Evolutionary conservation across 1,140 invertebrate species (phyloP).

Genomic region (Drosophila repletoides): DNA sequence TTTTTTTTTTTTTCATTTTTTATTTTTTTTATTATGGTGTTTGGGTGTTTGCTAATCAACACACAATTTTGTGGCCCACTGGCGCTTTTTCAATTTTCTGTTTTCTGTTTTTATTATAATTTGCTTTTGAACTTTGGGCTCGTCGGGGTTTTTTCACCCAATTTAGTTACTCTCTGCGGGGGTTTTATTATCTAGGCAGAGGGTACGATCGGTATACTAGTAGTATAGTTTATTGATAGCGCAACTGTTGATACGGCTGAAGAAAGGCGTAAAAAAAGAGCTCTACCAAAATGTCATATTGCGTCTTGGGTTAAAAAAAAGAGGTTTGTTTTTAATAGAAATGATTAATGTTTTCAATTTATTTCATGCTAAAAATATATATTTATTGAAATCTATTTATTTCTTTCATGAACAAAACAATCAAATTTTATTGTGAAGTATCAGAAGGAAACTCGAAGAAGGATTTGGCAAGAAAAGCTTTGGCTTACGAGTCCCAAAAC

Average conservation of each 20-base stretch:
- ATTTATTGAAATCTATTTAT: too few species aligned
- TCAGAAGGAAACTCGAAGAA: too few species aligned
- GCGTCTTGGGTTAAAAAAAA: too few species aligned
- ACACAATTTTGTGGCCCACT: slow-evolving; percentile 12
- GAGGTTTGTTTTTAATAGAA: too few species aligned
- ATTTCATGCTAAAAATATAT: too few species aligned
- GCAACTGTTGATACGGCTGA: slow-evolving; percentile 18
- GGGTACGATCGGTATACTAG: slow-evolving; percentile 16
- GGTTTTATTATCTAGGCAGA: slow-evolving; percentile 44
- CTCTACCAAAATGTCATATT: slow-evolving; percentile 7
- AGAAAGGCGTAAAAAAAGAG: too few species aligned
- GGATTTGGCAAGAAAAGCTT: too few species aligned
- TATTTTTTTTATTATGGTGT: slow-evolving; percentile 45
- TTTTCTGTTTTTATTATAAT: slow-evolving; percentile 5
- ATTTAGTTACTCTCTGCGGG: slow-evolving; percentile 41
- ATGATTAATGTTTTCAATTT: too few species aligned
- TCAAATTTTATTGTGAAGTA: too few species aligned
- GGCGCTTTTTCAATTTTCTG: slow-evolving; percentile 1
- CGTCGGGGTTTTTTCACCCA: slow-evolving; percentile 39
- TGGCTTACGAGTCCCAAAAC: too few species aligned
- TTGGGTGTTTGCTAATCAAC: slow-evolving; percentile 47
- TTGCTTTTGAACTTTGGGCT: slow-evolving; percentile 16
- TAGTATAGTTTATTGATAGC: slow-evolving; percentile 49
- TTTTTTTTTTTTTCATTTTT: too few species aligned
- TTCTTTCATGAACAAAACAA: too few species aligned